These are phyloP conservation scores for Cephus rjabovi DNA, from an alignment of 2,888 invertebrate species.

Conservation along the genomic window DNA sequence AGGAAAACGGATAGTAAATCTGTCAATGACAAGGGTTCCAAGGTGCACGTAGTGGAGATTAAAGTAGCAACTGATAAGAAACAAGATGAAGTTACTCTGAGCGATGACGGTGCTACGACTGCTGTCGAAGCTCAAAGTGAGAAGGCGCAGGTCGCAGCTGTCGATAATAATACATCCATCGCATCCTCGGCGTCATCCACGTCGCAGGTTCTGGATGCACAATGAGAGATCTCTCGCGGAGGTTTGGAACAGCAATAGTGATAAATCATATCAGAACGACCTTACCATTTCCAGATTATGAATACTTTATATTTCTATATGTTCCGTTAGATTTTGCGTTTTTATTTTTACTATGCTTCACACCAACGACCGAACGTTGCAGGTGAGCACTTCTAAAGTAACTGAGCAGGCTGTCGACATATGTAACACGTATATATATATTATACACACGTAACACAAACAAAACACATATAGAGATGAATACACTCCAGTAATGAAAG, in stretches of 20 bases:
- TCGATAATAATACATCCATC: background rate
- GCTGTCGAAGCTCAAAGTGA: background rate
- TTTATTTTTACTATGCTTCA: constrained; percentile 25
- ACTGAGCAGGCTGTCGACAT: constrained; percentile 5
- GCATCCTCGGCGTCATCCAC: background rate
- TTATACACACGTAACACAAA: background rate
- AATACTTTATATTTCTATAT: constrained; percentile 46
- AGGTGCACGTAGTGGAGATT: background rate
- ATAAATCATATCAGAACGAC: constrained; percentile 57
- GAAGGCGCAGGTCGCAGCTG: background rate
- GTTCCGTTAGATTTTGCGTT: constrained; percentile 41
- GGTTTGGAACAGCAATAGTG: constrained; percentile 48
- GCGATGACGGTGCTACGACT: background rate
- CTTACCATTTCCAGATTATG: constrained; percentile 43
- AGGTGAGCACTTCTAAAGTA: constrained; percentile 26
- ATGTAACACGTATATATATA: background rate
- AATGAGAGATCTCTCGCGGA: constrained; percentile 36
- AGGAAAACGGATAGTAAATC: constrained; percentile 34
- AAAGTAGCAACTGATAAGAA: background rate
- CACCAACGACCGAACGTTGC: constrained; percentile 26
- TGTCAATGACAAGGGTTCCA: background rate
- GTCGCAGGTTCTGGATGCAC: constrained; percentile 5
- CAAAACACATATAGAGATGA: background rate
- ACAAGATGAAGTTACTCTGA: background rate
- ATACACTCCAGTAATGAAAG: background rate